These are phyloP conservation scores for Bombus balteatus DNA, from an alignment of 1,140 invertebrate species.

Conservation along the genomic window DNA sequence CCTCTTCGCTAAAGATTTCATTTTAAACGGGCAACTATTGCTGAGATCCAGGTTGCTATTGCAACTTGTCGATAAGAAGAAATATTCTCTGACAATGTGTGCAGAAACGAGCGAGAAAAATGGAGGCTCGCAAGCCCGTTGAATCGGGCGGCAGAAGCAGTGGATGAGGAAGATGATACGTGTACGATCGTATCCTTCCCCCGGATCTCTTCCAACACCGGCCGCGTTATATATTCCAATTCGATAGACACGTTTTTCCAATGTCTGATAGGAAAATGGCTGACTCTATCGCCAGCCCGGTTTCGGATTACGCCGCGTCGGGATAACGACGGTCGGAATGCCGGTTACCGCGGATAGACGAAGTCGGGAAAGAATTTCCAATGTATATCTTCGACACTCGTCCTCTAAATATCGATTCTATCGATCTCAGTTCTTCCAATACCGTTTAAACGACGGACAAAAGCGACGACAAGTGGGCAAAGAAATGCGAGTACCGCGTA, in stretches of 20 bases:
- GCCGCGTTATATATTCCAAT: conserved; percentile 74
- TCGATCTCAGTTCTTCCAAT: not conserved
- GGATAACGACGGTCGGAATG: conserved; percentile 32
- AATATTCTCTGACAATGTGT: conserved; percentile 62
- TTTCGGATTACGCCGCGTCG: conserved; percentile 54
- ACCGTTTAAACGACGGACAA: conserved; percentile 10
- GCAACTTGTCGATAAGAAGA: conserved; percentile 74
- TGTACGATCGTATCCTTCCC: conserved; percentile 57
- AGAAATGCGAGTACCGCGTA: not conserved
- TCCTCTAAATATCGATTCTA: conserved; percentile 42
- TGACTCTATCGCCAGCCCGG: conserved; percentile 62
- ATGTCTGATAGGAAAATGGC: conserved; percentile 74
- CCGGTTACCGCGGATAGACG: conserved; percentile 17
- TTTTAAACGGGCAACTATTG: not conserved
- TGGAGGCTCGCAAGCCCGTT: conserved; percentile 36
- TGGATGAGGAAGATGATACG: conserved; percentile 66
- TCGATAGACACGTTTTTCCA: conserved; percentile 75
- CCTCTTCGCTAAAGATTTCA: conserved; percentile 13
- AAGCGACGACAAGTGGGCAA: not conserved
- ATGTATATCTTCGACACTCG: conserved; percentile 36
- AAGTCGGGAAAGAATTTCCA: conserved; percentile 43
- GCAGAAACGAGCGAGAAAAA: conserved; percentile 57
- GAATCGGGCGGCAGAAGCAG: conserved; percentile 34
- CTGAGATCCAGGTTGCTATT: conserved; percentile 58
- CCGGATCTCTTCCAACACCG: conserved; percentile 50